A percentile compares a stretch with the other conserved stretches of the same genome.
phyloP scores from a whole-genome alignment of 1,140 invertebrate species.

The Drosophila carrolli region DNA sequence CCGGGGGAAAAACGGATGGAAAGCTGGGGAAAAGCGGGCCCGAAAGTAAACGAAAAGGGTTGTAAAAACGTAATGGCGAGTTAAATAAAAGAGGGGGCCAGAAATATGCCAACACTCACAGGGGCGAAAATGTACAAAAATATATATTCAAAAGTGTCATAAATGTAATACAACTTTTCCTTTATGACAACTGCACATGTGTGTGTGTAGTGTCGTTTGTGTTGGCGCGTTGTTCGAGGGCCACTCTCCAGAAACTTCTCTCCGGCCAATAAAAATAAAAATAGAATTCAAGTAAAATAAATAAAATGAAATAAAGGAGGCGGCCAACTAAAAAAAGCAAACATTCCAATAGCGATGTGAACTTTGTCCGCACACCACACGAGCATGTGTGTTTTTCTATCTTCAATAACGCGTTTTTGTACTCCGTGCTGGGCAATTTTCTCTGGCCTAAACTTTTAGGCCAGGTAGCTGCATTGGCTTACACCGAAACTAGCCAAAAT shows the following conservation, averaged over 20 bases:
- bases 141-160: slow-evolving; percentile 77
- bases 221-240: slow-evolving; percentile 70
- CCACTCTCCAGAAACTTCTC: slow-evolving; percentile 45
- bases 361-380: slow-evolving; percentile 36
- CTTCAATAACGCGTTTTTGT: slow-evolving; percentile 23
- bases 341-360: slow-evolving; percentile 39
- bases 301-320: slow-evolving; percentile 31
- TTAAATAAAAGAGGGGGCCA: slow-evolving; percentile 64
- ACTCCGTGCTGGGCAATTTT: slow-evolving; percentile 15
- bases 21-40: slow-evolving; percentile 1
- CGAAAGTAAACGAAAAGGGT: slow-evolving; percentile 61
- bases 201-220: slow-evolving; percentile 25
- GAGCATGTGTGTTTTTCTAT: neutral
- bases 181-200: slow-evolving; percentile 62
- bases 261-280: slow-evolving; percentile 74
- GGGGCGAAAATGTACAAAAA: slow-evolving; percentile 47
- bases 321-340: slow-evolving; percentile 4
- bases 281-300: slow-evolving; percentile 66
- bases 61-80: slow-evolving; percentile 79
- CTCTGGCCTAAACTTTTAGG: slow-evolving; percentile 1
- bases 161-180: slow-evolving; percentile 80
- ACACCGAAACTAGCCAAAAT: neutral
- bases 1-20: neutral
- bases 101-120: slow-evolving; percentile 36
- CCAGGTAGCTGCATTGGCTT: slow-evolving; percentile 12